A percentile compares a stretch with the other conserved stretches of the same genome.
Evolutionary conservation across 2,888 invertebrate species (phyloP).

Genomic region (Tuberolachnus salignus): DNA sequence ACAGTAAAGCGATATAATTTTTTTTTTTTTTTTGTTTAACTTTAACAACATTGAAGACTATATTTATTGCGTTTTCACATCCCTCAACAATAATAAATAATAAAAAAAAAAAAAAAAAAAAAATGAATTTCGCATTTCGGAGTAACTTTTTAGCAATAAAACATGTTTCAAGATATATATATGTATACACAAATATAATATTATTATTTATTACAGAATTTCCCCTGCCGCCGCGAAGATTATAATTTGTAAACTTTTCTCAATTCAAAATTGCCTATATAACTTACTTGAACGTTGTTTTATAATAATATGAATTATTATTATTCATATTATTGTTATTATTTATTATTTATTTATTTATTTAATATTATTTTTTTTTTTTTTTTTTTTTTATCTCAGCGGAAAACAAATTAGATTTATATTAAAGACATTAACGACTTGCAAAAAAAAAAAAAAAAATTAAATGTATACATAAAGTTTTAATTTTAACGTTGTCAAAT

Average conservation of each 20-base stretch:
- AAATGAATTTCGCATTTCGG: conserved; percentile 34
- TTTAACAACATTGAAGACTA: conserved; percentile 36
- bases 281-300: conserved; percentile 37
- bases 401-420: conserved; percentile 24
- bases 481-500: not conserved
- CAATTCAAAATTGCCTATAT: conserved; percentile 31
- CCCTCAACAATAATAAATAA: conserved; percentile 42
- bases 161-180: conserved; percentile 29
- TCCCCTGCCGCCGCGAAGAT: conserved; percentile 6
- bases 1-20: not conserved
- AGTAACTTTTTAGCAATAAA: conserved; percentile 49
- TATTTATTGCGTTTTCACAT: conserved; percentile 42
- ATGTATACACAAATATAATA: too few species aligned
- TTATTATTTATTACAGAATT: conserved; percentile 43
- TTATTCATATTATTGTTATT: conserved; percentile 26
- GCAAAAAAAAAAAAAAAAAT: not conserved
- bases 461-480: not conserved
- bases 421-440: not conserved
- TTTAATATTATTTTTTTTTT: conserved; percentile 18
- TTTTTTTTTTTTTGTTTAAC: conserved; percentile 26
- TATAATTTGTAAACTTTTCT: conserved; percentile 38
- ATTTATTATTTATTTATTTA: conserved; percentile 25
- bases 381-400: conserved; percentile 18
- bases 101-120: not conserved
- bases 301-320: too few species aligned